phyloP scores from a whole-genome alignment of 2,888 invertebrate species.

The Xanthorhoe designata region DNA sequence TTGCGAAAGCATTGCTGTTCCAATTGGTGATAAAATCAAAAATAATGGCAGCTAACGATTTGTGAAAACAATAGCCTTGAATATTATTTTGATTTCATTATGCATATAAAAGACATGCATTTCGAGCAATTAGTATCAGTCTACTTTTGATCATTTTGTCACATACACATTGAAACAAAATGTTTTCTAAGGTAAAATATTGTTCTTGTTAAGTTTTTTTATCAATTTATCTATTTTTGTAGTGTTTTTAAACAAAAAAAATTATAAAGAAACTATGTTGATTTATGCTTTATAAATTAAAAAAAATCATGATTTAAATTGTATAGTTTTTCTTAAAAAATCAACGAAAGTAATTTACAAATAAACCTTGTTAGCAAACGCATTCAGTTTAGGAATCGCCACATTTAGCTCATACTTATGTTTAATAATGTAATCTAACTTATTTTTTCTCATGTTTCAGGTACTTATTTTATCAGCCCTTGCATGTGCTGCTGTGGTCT shows the following conservation, averaged over 20 bases:
- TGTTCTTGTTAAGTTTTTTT: neutral
- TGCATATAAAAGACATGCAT: slow-evolving; percentile 48
- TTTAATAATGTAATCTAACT: neutral
- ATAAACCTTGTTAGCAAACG: no score
- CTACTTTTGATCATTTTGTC: slow-evolving; percentile 31
- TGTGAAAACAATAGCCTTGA: slow-evolving; percentile 46
- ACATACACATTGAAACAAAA: slow-evolving; percentile 34
- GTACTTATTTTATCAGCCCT: slow-evolving; percentile 36
- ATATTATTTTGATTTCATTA: slow-evolving; percentile 41
- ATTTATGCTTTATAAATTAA: no score
- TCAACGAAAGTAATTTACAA: no score
- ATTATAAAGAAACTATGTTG: no score
- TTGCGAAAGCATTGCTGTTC: slow-evolving; percentile 33
- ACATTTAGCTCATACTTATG: neutral
- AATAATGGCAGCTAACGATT: slow-evolving; percentile 36
- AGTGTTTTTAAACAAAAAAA: no score
- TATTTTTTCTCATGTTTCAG: slow-evolving; percentile 25
- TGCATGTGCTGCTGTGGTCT: slow-evolving; percentile 34
- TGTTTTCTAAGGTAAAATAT: slow-evolving; percentile 48
- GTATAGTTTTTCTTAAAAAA: no score
- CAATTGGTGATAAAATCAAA: slow-evolving; percentile 44
- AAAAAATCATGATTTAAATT: no score
- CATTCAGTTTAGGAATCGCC: no score
- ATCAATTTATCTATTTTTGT: neutral
- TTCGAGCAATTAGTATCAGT: slow-evolving; percentile 48